These are phyloP conservation scores for Philonicus albiceps DNA, from an alignment of 2,888 invertebrate species.

Conservation along the genomic window DNA sequence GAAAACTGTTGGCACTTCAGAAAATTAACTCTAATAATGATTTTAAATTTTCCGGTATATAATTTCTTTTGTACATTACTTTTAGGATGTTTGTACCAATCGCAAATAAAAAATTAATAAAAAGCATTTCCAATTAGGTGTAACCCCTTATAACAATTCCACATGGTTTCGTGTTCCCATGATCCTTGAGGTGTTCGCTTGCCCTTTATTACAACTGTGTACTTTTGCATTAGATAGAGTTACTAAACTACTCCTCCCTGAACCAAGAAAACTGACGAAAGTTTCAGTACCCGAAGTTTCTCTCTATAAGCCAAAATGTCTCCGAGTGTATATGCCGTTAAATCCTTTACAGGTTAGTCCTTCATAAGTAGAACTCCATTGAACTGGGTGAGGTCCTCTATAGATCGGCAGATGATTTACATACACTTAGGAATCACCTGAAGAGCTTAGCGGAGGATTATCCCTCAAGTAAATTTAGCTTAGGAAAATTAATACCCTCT, in stretches of 20 bases:
- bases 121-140: no score
- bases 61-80: no score
- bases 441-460: slow-evolving; percentile 52
- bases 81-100: no score
- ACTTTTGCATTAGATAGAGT: slow-evolving; percentile 4
- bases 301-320: slow-evolving; percentile 1
- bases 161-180: not conserved
- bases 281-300: not conserved
- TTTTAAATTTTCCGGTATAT: no score
- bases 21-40: no score
- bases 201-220: not conserved
- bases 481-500: slow-evolving; percentile 53
- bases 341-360: slow-evolving; percentile 29
- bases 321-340: not conserved
- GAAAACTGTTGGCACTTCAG: no score
- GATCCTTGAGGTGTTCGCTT: not conserved
- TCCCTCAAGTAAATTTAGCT: slow-evolving; percentile 54
- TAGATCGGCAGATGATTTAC: slow-evolving; percentile 46
- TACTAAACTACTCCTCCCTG: not conserved
- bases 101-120: no score
- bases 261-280: not conserved
- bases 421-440: slow-evolving; percentile 49
- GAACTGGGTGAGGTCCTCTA: slow-evolving; percentile 4
- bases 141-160: no score
- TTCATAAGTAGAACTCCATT: slow-evolving; percentile 39